Evolutionary conservation across 1,140 invertebrate species (phyloP).

Genomic region (Oryctes rhinoceros): DNA sequence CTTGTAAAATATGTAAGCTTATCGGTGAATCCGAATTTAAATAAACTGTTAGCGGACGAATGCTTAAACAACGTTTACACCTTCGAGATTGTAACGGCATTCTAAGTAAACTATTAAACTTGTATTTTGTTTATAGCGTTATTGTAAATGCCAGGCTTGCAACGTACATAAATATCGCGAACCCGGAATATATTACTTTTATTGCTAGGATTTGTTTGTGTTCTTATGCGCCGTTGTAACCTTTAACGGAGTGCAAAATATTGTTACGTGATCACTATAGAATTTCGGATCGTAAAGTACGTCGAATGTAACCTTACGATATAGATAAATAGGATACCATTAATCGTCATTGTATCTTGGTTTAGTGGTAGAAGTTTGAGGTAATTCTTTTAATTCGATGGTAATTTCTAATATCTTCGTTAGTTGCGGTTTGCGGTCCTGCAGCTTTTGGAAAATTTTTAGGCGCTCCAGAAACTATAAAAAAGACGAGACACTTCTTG

Average conservation of each 20-base stretch:
- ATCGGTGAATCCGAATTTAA: slow-evolving; percentile 12
- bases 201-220: background rate
- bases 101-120: slow-evolving; percentile 8
- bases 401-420: too few species aligned
- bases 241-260: slow-evolving; percentile 14
- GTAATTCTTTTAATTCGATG: too few species aligned
- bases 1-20: slow-evolving; percentile 3
- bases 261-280: background rate
- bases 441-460: too few species aligned
- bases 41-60: slow-evolving; percentile 1
- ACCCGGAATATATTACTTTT: background rate
- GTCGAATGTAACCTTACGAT: too few species aligned
- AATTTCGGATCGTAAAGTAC: too few species aligned
- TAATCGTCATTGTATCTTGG: too few species aligned
- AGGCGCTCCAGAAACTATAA: too few species aligned
- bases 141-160: background rate
- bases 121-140: slow-evolving; percentile 5
- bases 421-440: too few species aligned
- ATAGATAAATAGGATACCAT: too few species aligned
- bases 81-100: slow-evolving; percentile 17
- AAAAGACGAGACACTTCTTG: too few species aligned
- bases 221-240: background rate
- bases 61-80: background rate
- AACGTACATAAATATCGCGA: background rate
- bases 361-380: too few species aligned